A percentile compares a stretch with the other conserved stretches of the same genome.
Evolutionary conservation across 1,140 invertebrate genomes (phyloP).

Genomic region (Helicoverpa armigera): DNA sequence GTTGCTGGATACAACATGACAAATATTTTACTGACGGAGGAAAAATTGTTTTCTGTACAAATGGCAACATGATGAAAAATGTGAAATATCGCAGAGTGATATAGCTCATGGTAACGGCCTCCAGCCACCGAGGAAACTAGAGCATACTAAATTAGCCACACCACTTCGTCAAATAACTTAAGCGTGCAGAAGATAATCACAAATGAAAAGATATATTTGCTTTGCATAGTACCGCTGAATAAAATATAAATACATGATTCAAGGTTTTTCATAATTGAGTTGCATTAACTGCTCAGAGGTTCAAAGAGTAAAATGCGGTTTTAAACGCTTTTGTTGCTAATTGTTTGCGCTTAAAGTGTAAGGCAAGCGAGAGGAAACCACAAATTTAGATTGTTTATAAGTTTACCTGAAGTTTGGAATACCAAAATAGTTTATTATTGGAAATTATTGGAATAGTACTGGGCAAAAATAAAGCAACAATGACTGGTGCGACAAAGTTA

Average conservation of each 20-base stretch:
- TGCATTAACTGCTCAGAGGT: neutral
- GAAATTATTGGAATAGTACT: slow-evolving; percentile 22
- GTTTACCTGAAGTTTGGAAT: neutral
- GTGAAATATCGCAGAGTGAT: slow-evolving; percentile 42
- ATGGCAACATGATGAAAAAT: slow-evolving; percentile 44
- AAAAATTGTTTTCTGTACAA: slow-evolving; percentile 24
- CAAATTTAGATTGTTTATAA: slow-evolving; percentile 1
- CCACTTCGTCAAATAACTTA: slow-evolving; percentile 40
- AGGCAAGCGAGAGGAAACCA: slow-evolving; percentile 3
- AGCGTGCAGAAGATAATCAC: slow-evolving; percentile 42
- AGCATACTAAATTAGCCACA: slow-evolving; percentile 55
- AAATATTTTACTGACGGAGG: slow-evolving; percentile 30
- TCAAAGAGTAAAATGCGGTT: neutral
- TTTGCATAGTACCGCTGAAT: neutral
- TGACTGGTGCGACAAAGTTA: slow-evolving; percentile 28
- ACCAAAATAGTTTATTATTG: slow-evolving; percentile 18
- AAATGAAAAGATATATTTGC: slow-evolving; percentile 12
- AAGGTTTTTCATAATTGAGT: neutral
- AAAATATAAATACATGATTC: neutral
- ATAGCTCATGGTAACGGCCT: slow-evolving; percentile 57
- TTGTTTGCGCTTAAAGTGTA: neutral
- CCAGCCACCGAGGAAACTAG: slow-evolving; percentile 46
- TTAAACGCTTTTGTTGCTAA: neutral
- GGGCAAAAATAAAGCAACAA: slow-evolving; percentile 3
- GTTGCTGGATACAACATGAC: slow-evolving; percentile 3